A percentile compares a stretch with the other conserved stretches of the same genome.
Evolutionary conservation across 2,888 invertebrate species (phyloP).

Genomic region (Eucera pruinosa): DNA sequence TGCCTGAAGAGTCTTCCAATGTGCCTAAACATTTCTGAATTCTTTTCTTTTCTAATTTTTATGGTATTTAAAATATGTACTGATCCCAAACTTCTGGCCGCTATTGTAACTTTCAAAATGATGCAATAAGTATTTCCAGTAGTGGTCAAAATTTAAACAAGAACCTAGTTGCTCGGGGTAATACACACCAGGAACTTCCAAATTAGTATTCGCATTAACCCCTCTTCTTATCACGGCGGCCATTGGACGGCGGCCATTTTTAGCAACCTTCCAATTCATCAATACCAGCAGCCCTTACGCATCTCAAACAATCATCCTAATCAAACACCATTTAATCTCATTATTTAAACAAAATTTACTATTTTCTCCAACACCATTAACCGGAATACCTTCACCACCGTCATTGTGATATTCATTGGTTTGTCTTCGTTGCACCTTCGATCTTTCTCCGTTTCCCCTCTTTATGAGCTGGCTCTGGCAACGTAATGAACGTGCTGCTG

Average conservation of each 20-base stretch:
- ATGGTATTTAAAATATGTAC: too few species aligned
- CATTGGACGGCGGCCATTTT: slow-evolving; percentile 10
- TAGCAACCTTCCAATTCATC: not conserved
- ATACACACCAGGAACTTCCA: too few species aligned
- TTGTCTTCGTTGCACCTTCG: not conserved
- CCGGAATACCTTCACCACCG: not conserved
- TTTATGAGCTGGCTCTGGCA: slow-evolving; percentile 68
- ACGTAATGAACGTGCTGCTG: slow-evolving; percentile 77
- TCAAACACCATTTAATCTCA: not conserved
- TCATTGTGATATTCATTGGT: not conserved
- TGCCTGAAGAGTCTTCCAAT: too few species aligned
- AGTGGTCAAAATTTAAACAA: too few species aligned
- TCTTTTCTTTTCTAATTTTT: too few species aligned
- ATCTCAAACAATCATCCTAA: not conserved
- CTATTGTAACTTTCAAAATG: too few species aligned
- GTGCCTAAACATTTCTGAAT: too few species aligned
- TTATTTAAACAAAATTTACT: not conserved
- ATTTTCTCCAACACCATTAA: not conserved
- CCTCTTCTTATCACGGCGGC: not conserved
- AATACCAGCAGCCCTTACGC: not conserved
- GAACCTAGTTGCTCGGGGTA: too few species aligned
- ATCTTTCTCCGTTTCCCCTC: slow-evolving; percentile 16
- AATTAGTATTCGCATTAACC: not conserved
- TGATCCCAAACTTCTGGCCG: too few species aligned
- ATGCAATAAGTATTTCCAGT: too few species aligned